Evolutionary conservation across 2,888 invertebrate species (phyloP).

Genomic region (Sphecodes monilicornis): DNA sequence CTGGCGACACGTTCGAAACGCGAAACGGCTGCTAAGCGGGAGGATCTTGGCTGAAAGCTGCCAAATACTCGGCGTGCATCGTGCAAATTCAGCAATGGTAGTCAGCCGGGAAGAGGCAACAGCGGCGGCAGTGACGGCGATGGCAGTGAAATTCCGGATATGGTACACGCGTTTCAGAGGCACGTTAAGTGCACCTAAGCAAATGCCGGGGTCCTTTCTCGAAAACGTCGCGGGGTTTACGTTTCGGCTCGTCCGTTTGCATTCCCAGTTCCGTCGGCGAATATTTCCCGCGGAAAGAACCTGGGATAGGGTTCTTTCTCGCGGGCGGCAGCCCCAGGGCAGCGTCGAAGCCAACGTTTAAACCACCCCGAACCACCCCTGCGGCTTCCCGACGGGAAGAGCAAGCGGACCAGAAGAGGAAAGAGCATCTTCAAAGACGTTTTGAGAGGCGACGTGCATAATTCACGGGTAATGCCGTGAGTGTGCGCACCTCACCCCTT

Average conservation of each 20-base stretch:
- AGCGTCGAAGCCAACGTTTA: background rate
- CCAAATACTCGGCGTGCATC: slow-evolving; percentile 26
- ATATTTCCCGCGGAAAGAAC: slow-evolving; percentile 66
- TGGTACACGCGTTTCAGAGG: slow-evolving; percentile 49
- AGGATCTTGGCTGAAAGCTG: background rate
- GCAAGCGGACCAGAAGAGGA: slow-evolving; percentile 6
- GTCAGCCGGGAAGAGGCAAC: background rate
- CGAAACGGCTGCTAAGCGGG: no score
- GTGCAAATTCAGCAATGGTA: slow-evolving; percentile 28
- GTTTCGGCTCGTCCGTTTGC: slow-evolving; percentile 72
- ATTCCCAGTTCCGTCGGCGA: slow-evolving; percentile 61
- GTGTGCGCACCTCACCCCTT: slow-evolving; percentile 46
- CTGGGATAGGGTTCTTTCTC: slow-evolving; percentile 10
- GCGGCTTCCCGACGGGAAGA: background rate
- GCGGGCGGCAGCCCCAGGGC: background rate
- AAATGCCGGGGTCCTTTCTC: slow-evolving; percentile 52
- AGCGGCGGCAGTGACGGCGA: slow-evolving; percentile 22
- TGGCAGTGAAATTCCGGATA: slow-evolving; percentile 28
- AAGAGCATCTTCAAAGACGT: slow-evolving; percentile 64
- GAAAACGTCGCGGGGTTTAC: slow-evolving; percentile 65
- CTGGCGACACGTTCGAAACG: background rate
- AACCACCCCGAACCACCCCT: background rate
- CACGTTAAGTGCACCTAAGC: slow-evolving; percentile 71
- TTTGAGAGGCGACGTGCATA: slow-evolving; percentile 68
- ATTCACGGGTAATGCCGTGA: slow-evolving; percentile 72